Base-by-base conservation (phyloP, 1,140 invertebrate genomes). In the Cheumatopsyche charites region DNA sequence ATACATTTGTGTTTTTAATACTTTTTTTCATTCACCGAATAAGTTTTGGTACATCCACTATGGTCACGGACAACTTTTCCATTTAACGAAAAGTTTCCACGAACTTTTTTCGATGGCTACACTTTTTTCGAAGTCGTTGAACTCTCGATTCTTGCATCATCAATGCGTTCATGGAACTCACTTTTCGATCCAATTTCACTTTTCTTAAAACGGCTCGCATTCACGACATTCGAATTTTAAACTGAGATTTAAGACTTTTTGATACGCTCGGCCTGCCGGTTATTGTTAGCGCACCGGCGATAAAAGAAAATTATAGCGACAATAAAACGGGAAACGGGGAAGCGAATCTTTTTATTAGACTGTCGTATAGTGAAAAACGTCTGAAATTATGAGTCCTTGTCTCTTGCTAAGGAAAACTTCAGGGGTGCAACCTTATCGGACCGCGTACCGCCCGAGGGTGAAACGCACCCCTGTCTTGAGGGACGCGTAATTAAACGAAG, bases 401-500 rank as follows among this genome's bases (percentile, higher is more conserved):
- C 55, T 58, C 11, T n/a, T n/a, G 13, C 45, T 3, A 19, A 23
- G 15, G 41, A 41, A 63, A 41, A 42, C 42, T 63, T 63, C 62
- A 63, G 73, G 55, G 55, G 55, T 62, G 58, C 47, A n/a, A 43
- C 63, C 68, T 74, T 74, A 74, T 74, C 73, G 62, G 66, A 47
- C 62, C 72, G 69, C 68, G 69, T 74, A 67, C 69, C 67, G 73
- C 63, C 73, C 43, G 41, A 62, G 69, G 73, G 55, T 26, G 55
- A 58, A 58, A 58, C 55, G 62, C 67, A 70, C 36, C 41, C 62
- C 41, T 63, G 29, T 63, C 41, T 43, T 63, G 21, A 63, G 62
- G n/a, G 62, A 70, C 67, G 68, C 70, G 63, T 74, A 74, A 74
- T 74, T 74, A 74, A 74, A 74, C 68, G 55, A 23, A 58, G 55